Percentiles rank a stretch among this genome's conserved stretches.
These are phyloP conservation scores for Leptatherina wallacei DNA, from an alignment of 2,797 vertebrate genomes.

Conservation along the genomic window DNA sequence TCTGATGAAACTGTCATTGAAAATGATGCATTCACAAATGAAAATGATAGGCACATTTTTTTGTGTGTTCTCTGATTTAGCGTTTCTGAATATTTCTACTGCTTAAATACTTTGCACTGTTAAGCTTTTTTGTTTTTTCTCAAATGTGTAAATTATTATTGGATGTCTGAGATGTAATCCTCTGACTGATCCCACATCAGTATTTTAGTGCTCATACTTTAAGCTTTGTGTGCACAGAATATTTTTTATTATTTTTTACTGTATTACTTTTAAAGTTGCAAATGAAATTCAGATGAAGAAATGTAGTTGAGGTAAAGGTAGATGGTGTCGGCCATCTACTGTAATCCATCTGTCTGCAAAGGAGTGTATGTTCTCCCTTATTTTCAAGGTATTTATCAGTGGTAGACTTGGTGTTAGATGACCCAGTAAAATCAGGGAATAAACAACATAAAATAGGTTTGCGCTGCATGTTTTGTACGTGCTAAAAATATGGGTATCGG, in stretches of 20 bases:
- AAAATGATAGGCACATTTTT: constrained; percentile 28
- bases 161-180: constrained; percentile 57
- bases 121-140: constrained; percentile 30
- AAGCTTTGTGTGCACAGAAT: constrained; percentile 62
- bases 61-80: constrained; percentile 39
- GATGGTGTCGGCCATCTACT: constrained; percentile 21
- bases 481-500: constrained; percentile 24
- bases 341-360: constrained; percentile 46
- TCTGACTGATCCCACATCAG: constrained; percentile 49
- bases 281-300: constrained; percentile 55
- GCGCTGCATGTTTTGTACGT: constrained; percentile 59
- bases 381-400: constrained; percentile 35
- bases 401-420: constrained; percentile 24
- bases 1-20: constrained; percentile 29
- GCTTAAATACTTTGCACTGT: constrained; percentile 66
- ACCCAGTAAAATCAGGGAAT: constrained; percentile 39
- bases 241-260: constrained; percentile 58
- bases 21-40: constrained; percentile 34
- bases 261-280: constrained; percentile 64
- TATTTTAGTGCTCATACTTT: constrained; percentile 51
- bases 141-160: constrained; percentile 49
- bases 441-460: constrained; percentile 31
- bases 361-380: constrained; percentile 31
- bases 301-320: constrained; percentile 22
- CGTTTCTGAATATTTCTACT: constrained; percentile 53